These are phyloP conservation scores for Drosophila tanythrix DNA, from an alignment of 2,888 invertebrate species.

Conservation along the genomic window DNA sequence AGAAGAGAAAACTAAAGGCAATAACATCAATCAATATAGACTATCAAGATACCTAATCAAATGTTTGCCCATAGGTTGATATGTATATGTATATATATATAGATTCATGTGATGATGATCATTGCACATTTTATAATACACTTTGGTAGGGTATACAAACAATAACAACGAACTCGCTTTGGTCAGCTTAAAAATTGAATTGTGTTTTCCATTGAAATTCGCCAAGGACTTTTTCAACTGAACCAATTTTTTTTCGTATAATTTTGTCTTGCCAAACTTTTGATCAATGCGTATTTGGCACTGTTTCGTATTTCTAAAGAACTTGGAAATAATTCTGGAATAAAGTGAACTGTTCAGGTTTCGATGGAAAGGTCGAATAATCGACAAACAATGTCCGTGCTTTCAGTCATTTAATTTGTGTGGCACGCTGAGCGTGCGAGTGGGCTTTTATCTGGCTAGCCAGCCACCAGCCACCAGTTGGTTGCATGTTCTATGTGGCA, in stretches of 20 bases:
- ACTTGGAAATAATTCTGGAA: background rate
- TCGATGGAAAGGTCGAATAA: background rate
- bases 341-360: background rate
- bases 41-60: background rate
- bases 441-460: constrained; percentile 4
- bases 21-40: background rate
- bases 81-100: background rate
- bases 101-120: background rate
- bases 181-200: constrained; percentile 26
- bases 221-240: constrained; percentile 33
- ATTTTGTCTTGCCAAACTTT: background rate
- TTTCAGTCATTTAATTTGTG: constrained; percentile 27
- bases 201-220: constrained; percentile 36
- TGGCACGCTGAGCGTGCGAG: constrained; percentile 43
- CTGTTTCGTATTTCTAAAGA: background rate
- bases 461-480: constrained; percentile 1
- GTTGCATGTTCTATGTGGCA: constrained; percentile 14
- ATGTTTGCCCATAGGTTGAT: background rate
- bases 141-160: constrained; percentile 4
- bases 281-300: background rate
- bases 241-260: background rate
- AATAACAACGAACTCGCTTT: background rate
- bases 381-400: constrained; percentile 23
- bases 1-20: background rate
- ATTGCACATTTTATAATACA: background rate